These are phyloP conservation scores for Trichechus manatus DNA, from an alignment of 2,113 vertebrate genomes.

Conservation along the genomic window DNA sequence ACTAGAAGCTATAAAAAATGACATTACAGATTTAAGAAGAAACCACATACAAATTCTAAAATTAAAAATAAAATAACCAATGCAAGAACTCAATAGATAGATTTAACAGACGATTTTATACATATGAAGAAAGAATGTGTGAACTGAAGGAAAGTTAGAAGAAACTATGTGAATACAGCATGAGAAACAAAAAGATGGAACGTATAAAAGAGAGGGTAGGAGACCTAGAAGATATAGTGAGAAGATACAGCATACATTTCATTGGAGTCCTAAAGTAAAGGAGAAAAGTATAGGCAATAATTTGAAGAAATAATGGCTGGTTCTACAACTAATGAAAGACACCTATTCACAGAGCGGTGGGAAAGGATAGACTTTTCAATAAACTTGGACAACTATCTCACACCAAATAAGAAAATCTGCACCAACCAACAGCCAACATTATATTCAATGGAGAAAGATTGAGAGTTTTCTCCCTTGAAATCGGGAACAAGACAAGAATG, in stretches of 20 bases:
- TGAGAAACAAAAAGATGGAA: not conserved
- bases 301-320: not conserved
- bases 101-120: not conserved
- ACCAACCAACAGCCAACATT: too few relatives aligned
- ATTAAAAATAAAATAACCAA: not conserved
- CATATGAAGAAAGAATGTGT: not conserved
- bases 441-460: too few relatives aligned
- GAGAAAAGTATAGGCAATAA: not conserved
- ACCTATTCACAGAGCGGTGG: not conserved
- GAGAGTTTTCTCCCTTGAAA: too few relatives aligned
- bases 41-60: not conserved
- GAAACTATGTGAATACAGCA: not conserved
- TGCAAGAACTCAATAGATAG: not conserved
- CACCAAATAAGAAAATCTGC: rapidly evolving
- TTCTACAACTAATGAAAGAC: not conserved
- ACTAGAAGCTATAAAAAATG: not conserved
- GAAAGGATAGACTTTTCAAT: not conserved
- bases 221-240: not conserved
- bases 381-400: not conserved
- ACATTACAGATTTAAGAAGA: not conserved
- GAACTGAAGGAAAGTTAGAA: not conserved
- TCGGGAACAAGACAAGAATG: too few relatives aligned
- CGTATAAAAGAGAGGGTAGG: not conserved
- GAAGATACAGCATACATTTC: not conserved
- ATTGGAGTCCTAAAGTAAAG: not conserved